Conservation (phyloP, 2,113 vertebrate genomes). For the Chaenocephalus aceratus region DNA sequence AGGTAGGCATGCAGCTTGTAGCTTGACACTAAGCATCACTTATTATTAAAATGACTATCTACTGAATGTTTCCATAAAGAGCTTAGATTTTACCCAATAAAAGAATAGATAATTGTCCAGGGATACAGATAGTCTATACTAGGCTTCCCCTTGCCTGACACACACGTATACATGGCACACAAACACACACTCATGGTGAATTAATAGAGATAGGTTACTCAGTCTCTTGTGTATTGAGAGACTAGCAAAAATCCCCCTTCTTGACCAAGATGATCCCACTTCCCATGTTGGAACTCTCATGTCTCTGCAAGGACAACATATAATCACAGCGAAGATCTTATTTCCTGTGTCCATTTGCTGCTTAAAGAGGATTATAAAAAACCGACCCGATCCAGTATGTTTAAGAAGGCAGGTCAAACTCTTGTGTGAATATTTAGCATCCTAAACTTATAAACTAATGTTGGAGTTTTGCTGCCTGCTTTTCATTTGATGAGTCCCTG, state of each 20-base stretch:
- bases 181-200: background rate
- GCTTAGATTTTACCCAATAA: background rate
- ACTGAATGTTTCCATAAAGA: background rate
- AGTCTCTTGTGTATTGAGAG: constrained; percentile 41
- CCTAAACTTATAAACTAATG: background rate
- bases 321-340: background rate
- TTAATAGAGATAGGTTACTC: background rate
- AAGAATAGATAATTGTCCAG: background rate
- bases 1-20: background rate
- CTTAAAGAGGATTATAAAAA: background rate
- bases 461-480: background rate
- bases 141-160: background rate
- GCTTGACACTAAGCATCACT: background rate
- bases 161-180: constrained; percentile 4
- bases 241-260: constrained; percentile 24
- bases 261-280: constrained; percentile 9
- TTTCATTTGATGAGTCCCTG: background rate
- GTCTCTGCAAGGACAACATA: background rate
- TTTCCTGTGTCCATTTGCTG: background rate
- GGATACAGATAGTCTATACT: too few species aligned
- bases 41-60: background rate
- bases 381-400: background rate
- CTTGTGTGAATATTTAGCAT: background rate
- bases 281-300: constrained; percentile 1
- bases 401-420: background rate